Evolutionary conservation across 2,113 vertebrate genomes (phyloP).

Genomic region (Dicentrarchus labrax): DNA sequence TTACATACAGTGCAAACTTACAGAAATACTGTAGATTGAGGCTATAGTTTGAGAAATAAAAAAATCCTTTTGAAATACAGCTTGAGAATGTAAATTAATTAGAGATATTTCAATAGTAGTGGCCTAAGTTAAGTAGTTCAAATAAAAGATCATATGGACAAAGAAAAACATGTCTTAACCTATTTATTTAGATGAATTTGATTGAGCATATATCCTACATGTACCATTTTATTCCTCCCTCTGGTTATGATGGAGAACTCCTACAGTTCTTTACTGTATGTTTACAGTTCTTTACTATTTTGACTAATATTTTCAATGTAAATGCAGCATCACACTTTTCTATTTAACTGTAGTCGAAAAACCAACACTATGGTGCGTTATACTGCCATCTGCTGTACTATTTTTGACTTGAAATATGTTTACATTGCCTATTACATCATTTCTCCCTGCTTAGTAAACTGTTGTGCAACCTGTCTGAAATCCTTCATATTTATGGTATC

Average conservation of each 20-base stretch:
- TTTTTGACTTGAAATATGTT: background rate
- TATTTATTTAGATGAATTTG: background rate
- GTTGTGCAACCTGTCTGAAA: background rate
- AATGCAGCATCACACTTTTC: background rate
- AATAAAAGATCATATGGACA: background rate
- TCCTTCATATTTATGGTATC: background rate
- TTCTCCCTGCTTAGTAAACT: background rate
- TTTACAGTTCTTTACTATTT: background rate
- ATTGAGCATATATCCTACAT: background rate
- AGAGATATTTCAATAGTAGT: background rate
- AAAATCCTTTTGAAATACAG: background rate
- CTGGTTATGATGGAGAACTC: background rate
- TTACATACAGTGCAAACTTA: background rate
- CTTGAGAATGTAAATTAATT: background rate
- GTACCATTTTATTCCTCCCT: background rate
- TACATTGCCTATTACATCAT: background rate
- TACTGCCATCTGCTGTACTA: conserved; percentile 58
- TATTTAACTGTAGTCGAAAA: background rate
- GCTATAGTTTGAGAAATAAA: background rate
- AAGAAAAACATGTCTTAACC: background rate
- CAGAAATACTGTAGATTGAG: background rate
- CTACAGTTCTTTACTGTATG: background rate
- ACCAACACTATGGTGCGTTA: background rate
- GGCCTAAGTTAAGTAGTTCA: background rate
- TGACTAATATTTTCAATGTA: background rate